Base-by-base conservation (phyloP, 2,113 vertebrate genomes). In the Bagarius yarrelli region DNA sequence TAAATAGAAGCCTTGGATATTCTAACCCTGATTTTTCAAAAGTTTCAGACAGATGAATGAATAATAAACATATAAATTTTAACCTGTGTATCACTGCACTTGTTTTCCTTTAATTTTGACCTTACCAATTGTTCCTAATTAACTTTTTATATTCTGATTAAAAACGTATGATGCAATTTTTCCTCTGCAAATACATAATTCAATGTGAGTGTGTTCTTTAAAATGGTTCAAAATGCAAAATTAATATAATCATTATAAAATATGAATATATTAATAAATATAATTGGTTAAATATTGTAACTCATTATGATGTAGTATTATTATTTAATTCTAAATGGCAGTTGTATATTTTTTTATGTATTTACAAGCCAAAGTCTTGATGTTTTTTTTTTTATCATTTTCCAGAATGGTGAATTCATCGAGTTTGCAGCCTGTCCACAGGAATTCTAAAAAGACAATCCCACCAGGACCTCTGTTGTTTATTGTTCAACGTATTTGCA, bases 401-500 rank as follows among this genome's bases (percentile, higher is more conserved):
- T 76, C 77, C 86, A 93, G 91, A 88, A 55, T 25, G 82, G 81
- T 0, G 84, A 77, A 52, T 78, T 60, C 50, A 89, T 88, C 4
- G 69, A 90, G 34, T 88, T 90, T 81, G 81, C 67, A 0, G 86
- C 87, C 59, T 0, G 57, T 14, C n/a, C 86, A 14, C 0, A 47
- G 16, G 82, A 27, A 81, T 53, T 1, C 64, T 90, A 88, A 92
- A 40, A 34, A 47, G 69, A 72, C 3, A 21, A 40, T 70, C 78
- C 34, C 69, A 13, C 52, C 64, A 25, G 32, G 55, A 40, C 44
- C 36, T 16, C 6, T 50, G 5, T 64, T 44, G 4, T 30, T 72
- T 30, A 44, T 53, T 5, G 6, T 64, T 40, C 3, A 16, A 2
- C 21, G 27, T 64, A 78, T 76, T 61, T 30, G 25, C 23, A 71